A percentile compares a stretch with the other conserved stretches of the same genome.
Conservation (phyloP, 1,140 invertebrate species). For the Liolophura sinensis region DNA sequence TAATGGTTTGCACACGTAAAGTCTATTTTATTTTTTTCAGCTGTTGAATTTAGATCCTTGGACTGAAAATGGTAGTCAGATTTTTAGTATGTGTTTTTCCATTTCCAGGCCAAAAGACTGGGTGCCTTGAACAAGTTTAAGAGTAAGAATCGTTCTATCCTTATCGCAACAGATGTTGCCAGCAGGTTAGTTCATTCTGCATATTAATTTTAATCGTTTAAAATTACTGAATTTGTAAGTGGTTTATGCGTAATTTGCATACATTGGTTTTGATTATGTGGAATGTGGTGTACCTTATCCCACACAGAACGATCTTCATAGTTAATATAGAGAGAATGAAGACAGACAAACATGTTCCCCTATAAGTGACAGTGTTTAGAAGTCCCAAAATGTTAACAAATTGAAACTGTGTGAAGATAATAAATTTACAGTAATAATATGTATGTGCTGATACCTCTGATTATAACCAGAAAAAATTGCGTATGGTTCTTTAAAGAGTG, state of each 20-base stretch:
- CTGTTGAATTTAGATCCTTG: neutral
- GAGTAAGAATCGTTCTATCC: constrained; percentile 67
- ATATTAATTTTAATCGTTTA: neutral
- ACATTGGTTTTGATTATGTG: neutral
- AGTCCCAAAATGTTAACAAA: no score
- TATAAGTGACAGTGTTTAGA: no score
- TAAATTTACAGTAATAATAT: no score
- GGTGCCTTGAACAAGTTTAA: constrained; percentile 58
- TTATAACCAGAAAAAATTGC: no score
- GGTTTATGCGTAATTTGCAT: neutral
- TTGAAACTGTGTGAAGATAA: no score
- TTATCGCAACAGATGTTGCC: constrained; percentile 98
- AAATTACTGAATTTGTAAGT: neutral
- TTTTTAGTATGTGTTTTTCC: constrained; percentile 6
- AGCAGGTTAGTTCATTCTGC: constrained; percentile 71
- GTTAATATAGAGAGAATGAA: no score
- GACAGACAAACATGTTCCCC: no score
- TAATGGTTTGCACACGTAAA: no score
- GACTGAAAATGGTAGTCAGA: neutral
- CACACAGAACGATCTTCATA: no score
- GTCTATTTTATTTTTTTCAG: neutral
- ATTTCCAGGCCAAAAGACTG: constrained; percentile 52
- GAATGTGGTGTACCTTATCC: no score
- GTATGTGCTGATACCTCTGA: no score
- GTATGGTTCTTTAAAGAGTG: no score